A percentile compares a stretch with the other conserved stretches of the same genome.
These are phyloP conservation scores for Dinocampus coccinellae DNA, from an alignment of 2,888 invertebrate species.

Conservation along the genomic window DNA sequence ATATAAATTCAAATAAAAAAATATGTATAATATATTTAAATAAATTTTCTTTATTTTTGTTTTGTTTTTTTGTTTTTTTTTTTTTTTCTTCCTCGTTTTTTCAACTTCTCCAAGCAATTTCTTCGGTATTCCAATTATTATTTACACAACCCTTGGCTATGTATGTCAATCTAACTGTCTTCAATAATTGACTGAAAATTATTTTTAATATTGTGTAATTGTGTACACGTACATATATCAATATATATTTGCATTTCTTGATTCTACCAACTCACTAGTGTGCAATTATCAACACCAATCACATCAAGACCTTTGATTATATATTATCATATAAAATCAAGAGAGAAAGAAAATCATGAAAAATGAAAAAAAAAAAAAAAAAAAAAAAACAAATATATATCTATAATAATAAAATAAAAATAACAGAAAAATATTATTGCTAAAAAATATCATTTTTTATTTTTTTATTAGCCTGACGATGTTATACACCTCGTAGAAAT, in stretches of 20 bases:
- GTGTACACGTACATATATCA: background rate
- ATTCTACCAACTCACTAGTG: background rate
- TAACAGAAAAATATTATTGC: too few species aligned
- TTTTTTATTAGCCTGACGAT: background rate
- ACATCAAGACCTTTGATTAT: background rate
- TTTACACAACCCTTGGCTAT: background rate
- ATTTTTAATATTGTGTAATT: background rate
- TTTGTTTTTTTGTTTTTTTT: too few species aligned
- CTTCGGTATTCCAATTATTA: background rate
- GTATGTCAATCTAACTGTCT: background rate
- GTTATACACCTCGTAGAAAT: background rate
- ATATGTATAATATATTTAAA: background rate
- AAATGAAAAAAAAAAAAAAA: background rate
- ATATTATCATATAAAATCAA: background rate
- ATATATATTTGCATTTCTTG: too few species aligned
- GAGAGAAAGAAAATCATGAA: background rate
- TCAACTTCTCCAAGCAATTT: background rate
- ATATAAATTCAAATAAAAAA: background rate
- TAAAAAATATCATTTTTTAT: background rate
- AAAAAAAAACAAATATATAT: background rate
- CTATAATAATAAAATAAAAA: too few species aligned
- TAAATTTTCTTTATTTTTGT: too few species aligned
- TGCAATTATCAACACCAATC: background rate
- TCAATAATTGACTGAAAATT: background rate
- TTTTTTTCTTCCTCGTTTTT: background rate